phyloP scores from a whole-genome alignment of 2,113 vertebrate species.

The Mixornis gularis region DNA sequence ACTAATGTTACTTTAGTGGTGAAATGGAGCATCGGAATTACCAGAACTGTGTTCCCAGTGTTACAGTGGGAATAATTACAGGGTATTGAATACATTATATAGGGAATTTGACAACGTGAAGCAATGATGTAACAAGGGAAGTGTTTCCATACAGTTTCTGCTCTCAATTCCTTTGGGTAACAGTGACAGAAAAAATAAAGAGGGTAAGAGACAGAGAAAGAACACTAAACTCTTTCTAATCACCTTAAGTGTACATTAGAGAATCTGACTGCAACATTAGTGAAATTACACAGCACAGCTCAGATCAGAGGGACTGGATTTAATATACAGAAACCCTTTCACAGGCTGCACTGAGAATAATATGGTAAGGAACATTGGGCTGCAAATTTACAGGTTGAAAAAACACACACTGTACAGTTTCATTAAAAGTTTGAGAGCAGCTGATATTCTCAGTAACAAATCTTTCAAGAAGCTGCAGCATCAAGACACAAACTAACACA shows the following conservation, averaged over 20 bases:
- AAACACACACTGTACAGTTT: not conserved
- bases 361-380: constrained; percentile 27
- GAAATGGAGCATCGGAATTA: not conserved
- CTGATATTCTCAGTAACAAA: not conserved
- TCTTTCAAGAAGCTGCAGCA: not conserved
- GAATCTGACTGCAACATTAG: constrained; percentile 42
- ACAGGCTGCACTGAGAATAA: constrained; percentile 11
- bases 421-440: constrained; percentile 34
- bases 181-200: constrained; percentile 6
- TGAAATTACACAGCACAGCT: constrained; percentile 40
- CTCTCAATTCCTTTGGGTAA: not conserved
- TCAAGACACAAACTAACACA: not conserved
- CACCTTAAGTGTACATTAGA: constrained; percentile 34
- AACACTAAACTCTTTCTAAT: constrained; percentile 55
- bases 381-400: not conserved
- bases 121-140: not conserved
- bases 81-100: not conserved
- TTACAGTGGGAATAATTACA: constrained; percentile 25
- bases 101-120: not conserved
- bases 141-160: constrained; percentile 5
- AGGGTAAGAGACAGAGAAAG: constrained; percentile 31
- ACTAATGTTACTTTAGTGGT: constrained; percentile 36
- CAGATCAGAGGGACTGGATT: constrained; percentile 14
- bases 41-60: not conserved
- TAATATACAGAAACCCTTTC: constrained; percentile 42